A percentile compares a stretch with the other conserved stretches of the same genome.
Evolutionary conservation across 2,113 vertebrate genomes (phyloP).

Genomic region (Microtus montanus): DNA sequence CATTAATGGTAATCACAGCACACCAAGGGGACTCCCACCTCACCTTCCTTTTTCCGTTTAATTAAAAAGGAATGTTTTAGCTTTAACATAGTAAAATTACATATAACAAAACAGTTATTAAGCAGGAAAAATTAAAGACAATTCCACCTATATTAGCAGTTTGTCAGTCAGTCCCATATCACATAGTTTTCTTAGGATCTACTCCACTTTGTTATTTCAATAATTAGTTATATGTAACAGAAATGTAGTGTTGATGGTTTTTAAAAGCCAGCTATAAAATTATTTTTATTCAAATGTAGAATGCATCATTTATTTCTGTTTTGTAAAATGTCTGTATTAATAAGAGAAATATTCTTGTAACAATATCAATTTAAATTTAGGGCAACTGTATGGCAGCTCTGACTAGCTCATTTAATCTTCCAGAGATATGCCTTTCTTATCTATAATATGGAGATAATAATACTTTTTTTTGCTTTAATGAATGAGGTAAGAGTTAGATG

Average conservation of each 20-base stretch:
- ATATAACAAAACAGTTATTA: too few species aligned
- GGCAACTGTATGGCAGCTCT: rapidly evolving
- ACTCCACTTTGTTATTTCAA: background rate
- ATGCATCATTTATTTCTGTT: background rate
- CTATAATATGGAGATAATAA: background rate
- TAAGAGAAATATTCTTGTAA: background rate
- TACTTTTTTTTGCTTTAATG: background rate
- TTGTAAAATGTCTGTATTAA: conserved; percentile 24
- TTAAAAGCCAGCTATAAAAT: background rate
- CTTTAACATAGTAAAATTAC: too few species aligned
- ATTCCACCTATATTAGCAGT: too few species aligned
- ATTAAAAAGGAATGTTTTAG: too few species aligned
- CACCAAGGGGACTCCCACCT: too few species aligned
- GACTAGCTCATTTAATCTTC: background rate
- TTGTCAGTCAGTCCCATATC: too few species aligned
- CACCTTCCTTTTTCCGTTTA: too few species aligned
- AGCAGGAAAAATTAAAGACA: too few species aligned
- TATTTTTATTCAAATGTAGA: conserved; percentile 2
- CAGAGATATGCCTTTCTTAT: background rate
- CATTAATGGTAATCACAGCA: too few species aligned
- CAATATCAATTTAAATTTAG: background rate
- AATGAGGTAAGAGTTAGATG: background rate
- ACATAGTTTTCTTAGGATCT: background rate
- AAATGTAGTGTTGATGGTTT: background rate
- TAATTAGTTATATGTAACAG: background rate